Conservation (phyloP, 1,140 invertebrate genomes). For the Stenopsyche tienmushanensis region DNA sequence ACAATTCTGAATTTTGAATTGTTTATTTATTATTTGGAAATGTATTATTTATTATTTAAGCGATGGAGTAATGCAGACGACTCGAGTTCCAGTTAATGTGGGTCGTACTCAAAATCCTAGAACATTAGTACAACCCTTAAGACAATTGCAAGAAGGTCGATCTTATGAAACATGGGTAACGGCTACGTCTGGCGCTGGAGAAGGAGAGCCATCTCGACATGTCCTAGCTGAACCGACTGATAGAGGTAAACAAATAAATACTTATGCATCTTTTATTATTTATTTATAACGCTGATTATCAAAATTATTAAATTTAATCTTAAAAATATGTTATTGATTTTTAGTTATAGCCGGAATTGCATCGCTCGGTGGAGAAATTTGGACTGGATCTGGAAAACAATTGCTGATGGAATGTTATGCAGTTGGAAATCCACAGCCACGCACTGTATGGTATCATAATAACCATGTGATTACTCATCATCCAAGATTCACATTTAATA, state of each 20-base stretch:
- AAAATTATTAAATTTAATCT: neutral
- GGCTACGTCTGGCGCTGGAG: constrained; percentile 74
- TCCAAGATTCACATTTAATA: constrained; percentile 61
- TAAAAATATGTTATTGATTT: constrained; percentile 6
- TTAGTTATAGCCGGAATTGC: constrained; percentile 53
- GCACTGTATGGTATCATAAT: constrained; percentile 64
- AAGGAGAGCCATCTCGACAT: constrained; percentile 59
- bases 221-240: constrained; percentile 48
- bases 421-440: constrained; percentile 63
- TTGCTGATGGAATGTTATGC: constrained; percentile 60
- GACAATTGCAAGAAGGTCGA: constrained; percentile 65
- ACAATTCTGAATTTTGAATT: too few relatives aligned
- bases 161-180: constrained; percentile 84
- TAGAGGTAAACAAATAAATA: too few relatives aligned
- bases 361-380: constrained; percentile 50
- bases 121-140: constrained; percentile 58
- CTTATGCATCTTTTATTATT: neutral
- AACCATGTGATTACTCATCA: constrained; percentile 63
- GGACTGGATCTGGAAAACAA: constrained; percentile 47
- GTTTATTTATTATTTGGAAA: neutral
- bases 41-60: constrained; percentile 1
- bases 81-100: constrained; percentile 21
- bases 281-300: neutral
- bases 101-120: neutral
- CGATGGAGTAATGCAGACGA: constrained; percentile 31